These are phyloP conservation scores for Aplochiton taeniatus DNA, from an alignment of 2,797 vertebrate genomes.

Conservation along the genomic window DNA sequence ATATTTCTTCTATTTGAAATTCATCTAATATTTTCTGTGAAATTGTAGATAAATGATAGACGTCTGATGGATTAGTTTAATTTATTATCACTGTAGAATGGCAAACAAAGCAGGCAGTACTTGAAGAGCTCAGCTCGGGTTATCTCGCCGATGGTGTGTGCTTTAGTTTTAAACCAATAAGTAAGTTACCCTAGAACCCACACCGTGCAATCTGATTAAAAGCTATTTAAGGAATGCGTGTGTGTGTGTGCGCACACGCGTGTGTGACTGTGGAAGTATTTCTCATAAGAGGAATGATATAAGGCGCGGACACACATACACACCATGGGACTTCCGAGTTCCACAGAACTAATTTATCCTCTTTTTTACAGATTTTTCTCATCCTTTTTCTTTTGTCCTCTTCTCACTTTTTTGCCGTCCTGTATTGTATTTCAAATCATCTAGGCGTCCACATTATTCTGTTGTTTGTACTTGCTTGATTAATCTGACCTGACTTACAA, in stretches of 20 bases:
- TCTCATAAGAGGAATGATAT: constrained; percentile 74
- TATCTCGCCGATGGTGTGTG: constrained; percentile 41
- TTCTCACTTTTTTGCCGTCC: constrained; percentile 28
- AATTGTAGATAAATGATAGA: too few relatives aligned
- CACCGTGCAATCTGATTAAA: constrained; percentile 71
- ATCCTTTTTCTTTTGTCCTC: constrained; percentile 37
- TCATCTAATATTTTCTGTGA: too few relatives aligned
- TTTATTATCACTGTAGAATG: too few relatives aligned
- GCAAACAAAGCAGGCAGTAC: neutral
- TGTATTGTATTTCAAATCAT: constrained; percentile 40
- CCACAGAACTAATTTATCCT: constrained; percentile 63
- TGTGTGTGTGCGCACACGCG: constrained; percentile 21
- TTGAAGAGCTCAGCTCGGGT: constrained; percentile 14
- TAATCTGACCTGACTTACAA: too few relatives aligned
- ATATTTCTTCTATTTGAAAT: too few relatives aligned
- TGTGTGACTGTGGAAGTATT: constrained; percentile 45
- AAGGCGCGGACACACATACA: constrained; percentile 40
- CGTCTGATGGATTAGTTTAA: too few relatives aligned
- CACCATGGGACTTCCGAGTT: constrained; percentile 66
- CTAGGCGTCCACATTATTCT: constrained; percentile 27
- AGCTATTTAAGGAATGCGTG: constrained; percentile 62
- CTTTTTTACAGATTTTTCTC: constrained; percentile 62
- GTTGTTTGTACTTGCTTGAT: neutral
- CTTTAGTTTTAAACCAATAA: constrained; percentile 58
- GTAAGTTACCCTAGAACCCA: constrained; percentile 55